Percentiles rank a stretch among this genome's conserved stretches.
Evolutionary conservation across 2,797 vertebrate genomes (phyloP).

Genomic region (Choloepus didactylus): DNA sequence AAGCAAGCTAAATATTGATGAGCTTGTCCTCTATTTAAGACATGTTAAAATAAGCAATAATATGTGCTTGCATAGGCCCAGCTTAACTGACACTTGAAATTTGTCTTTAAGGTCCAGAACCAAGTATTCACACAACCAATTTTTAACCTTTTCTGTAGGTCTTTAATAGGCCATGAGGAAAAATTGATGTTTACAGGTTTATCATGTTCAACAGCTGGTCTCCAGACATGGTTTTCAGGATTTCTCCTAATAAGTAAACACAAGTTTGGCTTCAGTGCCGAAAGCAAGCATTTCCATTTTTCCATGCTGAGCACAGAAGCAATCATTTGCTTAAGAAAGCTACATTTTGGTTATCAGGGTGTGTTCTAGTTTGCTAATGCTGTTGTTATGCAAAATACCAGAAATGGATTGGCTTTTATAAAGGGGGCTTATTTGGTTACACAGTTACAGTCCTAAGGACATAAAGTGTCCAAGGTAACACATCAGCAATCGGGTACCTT

Average conservation of each 20-base stretch:
- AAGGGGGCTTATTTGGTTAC: too few species aligned
- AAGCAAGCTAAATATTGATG: neutral
- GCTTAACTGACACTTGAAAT: neutral
- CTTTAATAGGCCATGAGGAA: neutral
- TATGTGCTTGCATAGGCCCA: neutral
- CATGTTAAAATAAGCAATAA: neutral
- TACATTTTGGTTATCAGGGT: neutral
- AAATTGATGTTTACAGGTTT: neutral
- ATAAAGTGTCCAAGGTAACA: too few species aligned
- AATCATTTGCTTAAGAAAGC: slow-evolving; percentile 52
- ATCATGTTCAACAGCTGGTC: neutral
- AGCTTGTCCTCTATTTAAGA: neutral
- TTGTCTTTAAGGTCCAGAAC: neutral
- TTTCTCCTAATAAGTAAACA: slow-evolving; percentile 59
- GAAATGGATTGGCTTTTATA: too few species aligned
- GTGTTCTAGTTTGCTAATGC: too few species aligned
- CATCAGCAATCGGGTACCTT: too few species aligned
- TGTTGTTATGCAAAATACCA: too few species aligned
- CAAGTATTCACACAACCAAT: neutral
- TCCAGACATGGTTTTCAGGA: neutral
- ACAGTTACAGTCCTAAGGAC: too few species aligned
- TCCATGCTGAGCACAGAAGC: neutral
- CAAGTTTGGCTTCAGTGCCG: neutral
- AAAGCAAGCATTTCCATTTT: slow-evolving; percentile 48
- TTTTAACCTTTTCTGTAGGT: neutral